Conservation (phyloP, 2,888 invertebrate species). For the Thysanoteuthis rhombus region DNA sequence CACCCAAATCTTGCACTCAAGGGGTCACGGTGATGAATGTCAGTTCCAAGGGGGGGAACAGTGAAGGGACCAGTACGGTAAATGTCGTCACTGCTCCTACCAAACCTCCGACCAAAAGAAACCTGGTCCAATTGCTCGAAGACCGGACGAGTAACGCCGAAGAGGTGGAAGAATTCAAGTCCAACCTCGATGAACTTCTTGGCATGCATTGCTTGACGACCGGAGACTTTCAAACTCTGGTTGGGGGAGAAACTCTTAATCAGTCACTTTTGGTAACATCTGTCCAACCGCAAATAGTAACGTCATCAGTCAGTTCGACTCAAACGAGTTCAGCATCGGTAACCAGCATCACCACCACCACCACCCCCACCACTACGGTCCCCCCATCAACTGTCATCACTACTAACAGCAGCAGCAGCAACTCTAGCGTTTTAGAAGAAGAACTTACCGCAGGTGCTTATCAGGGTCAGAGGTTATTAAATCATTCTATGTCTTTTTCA, state of each 20-base stretch:
- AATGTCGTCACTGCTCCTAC: neutral
- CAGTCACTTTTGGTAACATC: neutral
- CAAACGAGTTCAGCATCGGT: neutral
- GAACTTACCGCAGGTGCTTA: neutral
- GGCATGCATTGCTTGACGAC: neutral
- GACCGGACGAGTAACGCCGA: neutral
- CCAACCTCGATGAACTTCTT: neutral
- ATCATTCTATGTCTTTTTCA: neutral
- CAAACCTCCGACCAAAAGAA: neutral
- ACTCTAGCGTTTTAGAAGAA: conserved; percentile 24
- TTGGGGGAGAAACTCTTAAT: neutral
- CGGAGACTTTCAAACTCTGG: neutral
- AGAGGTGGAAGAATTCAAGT: neutral
- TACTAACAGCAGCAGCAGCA: neutral
- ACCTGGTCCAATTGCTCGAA: neutral
- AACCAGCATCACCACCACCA: neutral
- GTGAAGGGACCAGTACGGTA: neutral
- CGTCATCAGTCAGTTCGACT: neutral
- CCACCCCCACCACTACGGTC: neutral
- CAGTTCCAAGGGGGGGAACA: neutral
- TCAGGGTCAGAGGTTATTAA: neutral
- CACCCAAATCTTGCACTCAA: neutral
- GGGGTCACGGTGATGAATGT: neutral
- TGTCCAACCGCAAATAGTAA: neutral
- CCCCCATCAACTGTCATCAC: neutral